Conservation (phyloP, 2,797 vertebrate species). For the Glossophaga mutica region DNA sequence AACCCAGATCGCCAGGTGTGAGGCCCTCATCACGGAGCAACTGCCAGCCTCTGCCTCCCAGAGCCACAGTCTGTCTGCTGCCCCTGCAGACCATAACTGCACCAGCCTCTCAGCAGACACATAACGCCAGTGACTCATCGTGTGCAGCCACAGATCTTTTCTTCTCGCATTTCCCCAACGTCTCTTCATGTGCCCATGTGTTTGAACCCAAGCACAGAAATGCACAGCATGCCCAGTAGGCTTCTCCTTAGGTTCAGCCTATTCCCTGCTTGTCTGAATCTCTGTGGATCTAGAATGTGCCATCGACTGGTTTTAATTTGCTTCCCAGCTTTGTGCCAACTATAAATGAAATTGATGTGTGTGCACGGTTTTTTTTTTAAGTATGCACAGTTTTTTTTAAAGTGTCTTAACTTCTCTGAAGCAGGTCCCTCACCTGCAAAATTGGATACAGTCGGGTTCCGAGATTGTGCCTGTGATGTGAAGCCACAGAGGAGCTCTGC, state of each 20-base stretch:
- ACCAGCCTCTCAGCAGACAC: not conserved
- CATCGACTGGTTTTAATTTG: constrained; percentile 18
- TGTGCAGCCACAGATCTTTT: not conserved
- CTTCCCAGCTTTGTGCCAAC: not conserved
- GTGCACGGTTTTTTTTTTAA: not conserved
- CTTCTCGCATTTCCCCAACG: not conserved
- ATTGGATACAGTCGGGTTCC: not conserved
- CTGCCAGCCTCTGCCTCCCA: fast-evolving
- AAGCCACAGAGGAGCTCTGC: not conserved
- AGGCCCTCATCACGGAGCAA: not conserved
- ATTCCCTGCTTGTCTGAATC: not conserved
- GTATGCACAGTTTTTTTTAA: not conserved
- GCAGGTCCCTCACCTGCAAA: not conserved
- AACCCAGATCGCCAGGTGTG: not conserved
- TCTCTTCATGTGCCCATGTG: not conserved
- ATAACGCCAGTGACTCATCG: fast-evolving
- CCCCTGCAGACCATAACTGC: not conserved
- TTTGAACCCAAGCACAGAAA: not conserved
- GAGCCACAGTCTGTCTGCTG: not conserved
- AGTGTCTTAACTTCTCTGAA: not conserved
- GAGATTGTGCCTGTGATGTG: not conserved
- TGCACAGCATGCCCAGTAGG: not conserved
- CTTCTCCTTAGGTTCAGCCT: not conserved
- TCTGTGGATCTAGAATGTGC: not conserved
- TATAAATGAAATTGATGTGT: not conserved